Evolutionary conservation across 2,797 vertebrate species (phyloP), one percentile per base, ranked within the genome.

Genomic region (Sphenodon punctatus): DNA sequence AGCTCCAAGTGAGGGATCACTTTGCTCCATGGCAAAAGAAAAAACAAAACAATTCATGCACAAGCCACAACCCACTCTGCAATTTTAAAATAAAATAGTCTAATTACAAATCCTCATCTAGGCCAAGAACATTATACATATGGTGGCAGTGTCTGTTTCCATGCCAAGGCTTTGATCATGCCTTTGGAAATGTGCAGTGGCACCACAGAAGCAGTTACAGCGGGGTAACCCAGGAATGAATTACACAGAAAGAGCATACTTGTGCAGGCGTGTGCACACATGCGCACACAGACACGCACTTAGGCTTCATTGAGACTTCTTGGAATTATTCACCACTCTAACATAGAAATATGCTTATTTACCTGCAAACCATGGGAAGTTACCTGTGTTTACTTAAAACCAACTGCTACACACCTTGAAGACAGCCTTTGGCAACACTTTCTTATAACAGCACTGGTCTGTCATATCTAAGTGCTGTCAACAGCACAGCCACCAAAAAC

Each of bases 401-500:
- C 69, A 75, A 49, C 42, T 43, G 43, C 66, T 64, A 51, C 8
- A 68, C 84, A 77, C 70, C 17, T 82, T 46, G 55, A 86, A 91
- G 84, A 88, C 84, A 90, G 77, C 67, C 36, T 70, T 60, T 89
- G 87, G 75, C 77, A 78, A 64, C 43, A 66, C 67, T 64, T 67
- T 66, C 67, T 67, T 13, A n/a, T n/a, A n/a, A n/a, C n/a, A n/a
- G n/a, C n/a, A n/a, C n/a, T n/a, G n/a, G n/a, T n/a, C n/a, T n/a
- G n/a, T n/a, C n/a, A n/a, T n/a, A n/a, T n/a, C n/a, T n/a, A n/a
- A n/a, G 63, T 6, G 36, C 74, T 88, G 92, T 92, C 92, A 93
- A 66, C 0, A 27, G 75, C 72, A 67, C 71, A 86, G 86, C 88
- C 75, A 91, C 92, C 88, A 92, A 89, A 82, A 93, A 88, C 90